phyloP scores from a whole-genome alignment of 2,888 invertebrate genomes.

The Theodoxus fluviatilis region DNA sequence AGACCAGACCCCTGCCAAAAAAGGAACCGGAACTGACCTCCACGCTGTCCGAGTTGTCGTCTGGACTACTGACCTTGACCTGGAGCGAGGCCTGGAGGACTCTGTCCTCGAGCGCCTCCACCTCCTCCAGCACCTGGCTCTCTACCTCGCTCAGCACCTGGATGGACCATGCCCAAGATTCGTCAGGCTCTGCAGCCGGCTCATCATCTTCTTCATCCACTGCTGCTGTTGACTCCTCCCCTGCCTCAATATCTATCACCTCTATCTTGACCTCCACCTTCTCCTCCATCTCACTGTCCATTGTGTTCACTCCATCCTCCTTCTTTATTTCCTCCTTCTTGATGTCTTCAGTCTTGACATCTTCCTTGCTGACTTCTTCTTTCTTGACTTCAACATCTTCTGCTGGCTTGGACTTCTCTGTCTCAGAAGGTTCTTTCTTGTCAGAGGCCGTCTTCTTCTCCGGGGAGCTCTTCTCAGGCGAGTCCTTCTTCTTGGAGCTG shows the following conservation, averaged over 20 bases:
- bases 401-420: no score
- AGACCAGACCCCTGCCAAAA: no score
- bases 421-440: no score
- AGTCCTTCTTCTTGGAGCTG: no score
- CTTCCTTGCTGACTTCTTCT: conserved; percentile 11
- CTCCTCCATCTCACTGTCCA: conserved; percentile 8
- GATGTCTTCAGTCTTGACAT: conserved; percentile 26
- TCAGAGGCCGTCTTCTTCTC: no score
- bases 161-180: conserved; percentile 69
- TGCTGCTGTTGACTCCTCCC: conserved; percentile 4
- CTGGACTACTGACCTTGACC: conserved; percentile 47
- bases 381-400: no score
- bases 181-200: conserved; percentile 52
- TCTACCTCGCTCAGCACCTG: conserved; percentile 83
- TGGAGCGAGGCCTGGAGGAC: conserved; percentile 63
- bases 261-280: conserved; percentile 25
- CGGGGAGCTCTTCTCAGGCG: no score
- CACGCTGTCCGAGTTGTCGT: no score
- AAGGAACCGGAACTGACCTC: no score
- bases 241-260: conserved; percentile 25
- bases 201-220: conserved; percentile 23
- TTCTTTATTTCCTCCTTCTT: conserved; percentile 23
- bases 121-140: conserved; percentile 74
- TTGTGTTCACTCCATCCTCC: no score
- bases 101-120: conserved; percentile 61